Evolutionary conservation across 2,113 vertebrate genomes (phyloP).

Genomic region (Rostratula benghalensis): DNA sequence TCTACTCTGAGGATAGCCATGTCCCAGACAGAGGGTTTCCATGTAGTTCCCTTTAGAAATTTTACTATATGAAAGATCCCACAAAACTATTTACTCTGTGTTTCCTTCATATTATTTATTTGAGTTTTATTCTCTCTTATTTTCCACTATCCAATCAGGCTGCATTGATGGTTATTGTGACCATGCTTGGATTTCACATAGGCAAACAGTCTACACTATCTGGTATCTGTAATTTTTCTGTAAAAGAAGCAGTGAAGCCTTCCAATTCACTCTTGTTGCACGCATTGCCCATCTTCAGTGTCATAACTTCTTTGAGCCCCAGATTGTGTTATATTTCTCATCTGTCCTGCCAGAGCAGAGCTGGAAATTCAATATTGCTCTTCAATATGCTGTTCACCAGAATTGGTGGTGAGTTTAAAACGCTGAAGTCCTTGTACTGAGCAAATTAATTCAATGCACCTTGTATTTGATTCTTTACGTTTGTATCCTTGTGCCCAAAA

Average conservation of each 20-base stretch:
- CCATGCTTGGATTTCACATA: background rate
- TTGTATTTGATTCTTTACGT: background rate
- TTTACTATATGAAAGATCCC: background rate
- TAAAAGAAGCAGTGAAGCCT: background rate
- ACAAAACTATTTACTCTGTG: background rate
- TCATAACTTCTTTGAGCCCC: background rate
- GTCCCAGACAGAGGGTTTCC: background rate
- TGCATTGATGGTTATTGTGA: background rate
- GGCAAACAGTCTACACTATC: background rate
- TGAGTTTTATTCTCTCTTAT: background rate
- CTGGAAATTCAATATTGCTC: background rate
- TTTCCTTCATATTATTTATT: background rate
- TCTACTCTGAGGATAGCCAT: background rate
- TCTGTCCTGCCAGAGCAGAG: background rate
- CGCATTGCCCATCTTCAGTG: rapidly evolving
- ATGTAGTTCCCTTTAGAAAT: background rate
- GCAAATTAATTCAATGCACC: background rate
- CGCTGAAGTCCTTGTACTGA: background rate
- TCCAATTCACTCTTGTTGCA: background rate
- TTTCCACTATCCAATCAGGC: background rate
- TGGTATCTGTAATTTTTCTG: background rate
- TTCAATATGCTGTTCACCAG: background rate
- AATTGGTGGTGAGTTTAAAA: background rate
- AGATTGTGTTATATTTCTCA: background rate
- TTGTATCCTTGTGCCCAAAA: background rate